A percentile compares a stretch with the other conserved stretches of the same genome.
These are phyloP conservation scores for Callopanchax toddi DNA, from an alignment of 2,113 vertebrate species.

Conservation along the genomic window DNA sequence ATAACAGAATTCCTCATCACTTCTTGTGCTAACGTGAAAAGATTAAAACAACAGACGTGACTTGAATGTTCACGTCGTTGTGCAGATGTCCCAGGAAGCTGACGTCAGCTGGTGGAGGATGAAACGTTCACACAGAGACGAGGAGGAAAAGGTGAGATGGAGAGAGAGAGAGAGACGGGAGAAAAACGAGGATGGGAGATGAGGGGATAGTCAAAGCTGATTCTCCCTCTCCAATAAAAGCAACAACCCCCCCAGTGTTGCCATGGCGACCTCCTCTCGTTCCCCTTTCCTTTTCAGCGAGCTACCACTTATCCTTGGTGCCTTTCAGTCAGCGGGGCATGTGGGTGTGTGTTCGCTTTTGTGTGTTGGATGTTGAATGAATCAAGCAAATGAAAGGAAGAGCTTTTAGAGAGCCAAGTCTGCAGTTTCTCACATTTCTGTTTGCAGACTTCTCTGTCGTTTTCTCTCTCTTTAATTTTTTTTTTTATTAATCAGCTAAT, in stretches of 20 bases:
- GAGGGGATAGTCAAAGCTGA: constrained; percentile 45
- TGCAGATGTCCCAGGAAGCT: constrained; percentile 13
- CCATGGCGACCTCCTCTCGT: constrained; percentile 70
- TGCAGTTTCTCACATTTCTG: constrained; percentile 11
- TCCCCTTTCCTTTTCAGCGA: constrained; percentile 62
- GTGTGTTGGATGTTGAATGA: constrained; percentile 65
- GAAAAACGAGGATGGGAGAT: constrained; percentile 21
- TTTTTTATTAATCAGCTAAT: background rate
- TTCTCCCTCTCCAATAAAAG: constrained; percentile 70
- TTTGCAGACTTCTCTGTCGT: constrained; percentile 20
- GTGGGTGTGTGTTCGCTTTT: constrained; percentile 63
- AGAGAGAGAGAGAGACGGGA: constrained; percentile 17
- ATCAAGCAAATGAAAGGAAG: constrained; percentile 67
- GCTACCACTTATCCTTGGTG: constrained; percentile 74
- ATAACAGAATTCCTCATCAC: no score
- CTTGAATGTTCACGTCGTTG: constrained; percentile 27
- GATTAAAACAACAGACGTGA: constrained; percentile 25
- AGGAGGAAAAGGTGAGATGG: constrained; percentile 39
- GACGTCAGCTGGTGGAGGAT: constrained; percentile 29
- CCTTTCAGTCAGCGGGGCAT: constrained; percentile 71
- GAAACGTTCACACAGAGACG: constrained; percentile 22
- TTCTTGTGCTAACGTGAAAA: constrained; percentile 4
- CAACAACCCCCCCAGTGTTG: constrained; percentile 66
- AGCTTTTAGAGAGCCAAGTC: constrained; percentile 53
- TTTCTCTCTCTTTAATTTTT: background rate